Conservation (phyloP, 2,113 vertebrate species). For the Mola mola region DNA sequence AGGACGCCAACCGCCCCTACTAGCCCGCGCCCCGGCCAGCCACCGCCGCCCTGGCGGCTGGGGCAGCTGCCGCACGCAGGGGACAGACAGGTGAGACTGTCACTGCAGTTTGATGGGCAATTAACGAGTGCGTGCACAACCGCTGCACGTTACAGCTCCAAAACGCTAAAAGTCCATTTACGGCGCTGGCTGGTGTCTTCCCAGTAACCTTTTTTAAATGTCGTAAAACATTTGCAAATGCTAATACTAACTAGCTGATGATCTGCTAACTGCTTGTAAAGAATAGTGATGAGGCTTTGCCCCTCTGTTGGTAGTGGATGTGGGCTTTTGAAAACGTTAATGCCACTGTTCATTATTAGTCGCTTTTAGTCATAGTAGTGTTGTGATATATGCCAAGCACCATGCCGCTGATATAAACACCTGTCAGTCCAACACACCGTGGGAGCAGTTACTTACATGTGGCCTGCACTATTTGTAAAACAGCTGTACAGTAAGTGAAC, state of each 20-base stretch:
- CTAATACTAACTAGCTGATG: constrained; percentile 39
- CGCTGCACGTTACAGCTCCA: constrained; percentile 28
- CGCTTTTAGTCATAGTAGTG: background rate
- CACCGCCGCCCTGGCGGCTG: constrained; percentile 71
- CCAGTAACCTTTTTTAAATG: constrained; percentile 59
- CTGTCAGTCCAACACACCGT: background rate
- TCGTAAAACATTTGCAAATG: constrained; percentile 53
- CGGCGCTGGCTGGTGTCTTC: constrained; percentile 32
- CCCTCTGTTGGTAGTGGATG: constrained; percentile 24
- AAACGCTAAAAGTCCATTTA: constrained; percentile 41
- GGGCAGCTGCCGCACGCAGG: constrained; percentile 75
- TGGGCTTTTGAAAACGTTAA: constrained; percentile 47
- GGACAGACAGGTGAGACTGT: constrained; percentile 76
- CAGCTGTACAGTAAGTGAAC: constrained; percentile 62
- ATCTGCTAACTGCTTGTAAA: constrained; percentile 52
- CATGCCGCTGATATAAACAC: background rate
- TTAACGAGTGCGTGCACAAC: constrained; percentile 20
- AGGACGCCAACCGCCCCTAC: constrained; percentile 98
- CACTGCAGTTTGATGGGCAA: constrained; percentile 24
- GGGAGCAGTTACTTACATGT: constrained; percentile 30
- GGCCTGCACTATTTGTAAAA: constrained; percentile 42
- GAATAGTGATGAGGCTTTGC: constrained; percentile 37
- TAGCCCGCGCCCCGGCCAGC: constrained; percentile 81
- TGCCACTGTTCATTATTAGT: constrained; percentile 4
- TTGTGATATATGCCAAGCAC: background rate